Conservation (phyloP, 1,140 invertebrate species). For the Pentalonia nigronervosa region DNA sequence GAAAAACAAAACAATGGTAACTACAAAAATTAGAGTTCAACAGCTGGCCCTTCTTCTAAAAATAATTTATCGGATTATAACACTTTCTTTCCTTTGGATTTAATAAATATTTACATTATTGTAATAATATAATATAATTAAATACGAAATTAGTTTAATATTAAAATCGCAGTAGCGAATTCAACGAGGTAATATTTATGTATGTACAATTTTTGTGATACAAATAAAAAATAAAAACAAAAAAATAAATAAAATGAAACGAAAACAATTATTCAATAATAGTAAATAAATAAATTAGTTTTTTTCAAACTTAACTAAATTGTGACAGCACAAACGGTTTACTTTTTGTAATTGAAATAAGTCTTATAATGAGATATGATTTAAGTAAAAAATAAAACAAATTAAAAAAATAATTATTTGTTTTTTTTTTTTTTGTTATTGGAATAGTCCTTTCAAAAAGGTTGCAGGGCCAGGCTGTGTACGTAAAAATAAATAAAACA, state of each 20-base stretch:
- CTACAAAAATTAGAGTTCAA: slow-evolving; percentile 42
- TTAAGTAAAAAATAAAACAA: slow-evolving; percentile 53
- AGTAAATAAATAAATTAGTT: slow-evolving; percentile 9
- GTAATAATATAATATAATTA: slow-evolving; percentile 37
- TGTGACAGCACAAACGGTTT: slow-evolving; percentile 37
- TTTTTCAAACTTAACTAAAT: slow-evolving; percentile 52
- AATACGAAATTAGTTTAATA: slow-evolving; percentile 36
- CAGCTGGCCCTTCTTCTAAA: slow-evolving; percentile 5
- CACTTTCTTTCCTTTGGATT: slow-evolving; percentile 11
- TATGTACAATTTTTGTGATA: slow-evolving; percentile 39
- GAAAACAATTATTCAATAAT: slow-evolving; percentile 8
- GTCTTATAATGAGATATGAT: slow-evolving; percentile 55
- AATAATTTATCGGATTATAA: slow-evolving; percentile 11
- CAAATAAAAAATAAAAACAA: neutral
- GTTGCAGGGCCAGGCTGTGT: slow-evolving; percentile 64
- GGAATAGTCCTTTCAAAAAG: slow-evolving; percentile 66
- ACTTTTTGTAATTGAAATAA: slow-evolving; percentile 40
- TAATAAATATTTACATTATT: slow-evolving; percentile 44
- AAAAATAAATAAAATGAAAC: neutral
- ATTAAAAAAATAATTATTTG: slow-evolving; percentile 51
- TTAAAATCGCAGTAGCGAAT: slow-evolving; percentile 35
- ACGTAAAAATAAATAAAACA: slow-evolving; percentile 56
- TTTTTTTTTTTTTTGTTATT: slow-evolving; percentile 59
- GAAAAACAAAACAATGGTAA: slow-evolving; percentile 53
- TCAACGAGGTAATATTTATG: slow-evolving; percentile 46